Evolutionary conservation across 2,888 invertebrate genomes (phyloP).

Genomic region (Polyommatus iphigenia): DNA sequence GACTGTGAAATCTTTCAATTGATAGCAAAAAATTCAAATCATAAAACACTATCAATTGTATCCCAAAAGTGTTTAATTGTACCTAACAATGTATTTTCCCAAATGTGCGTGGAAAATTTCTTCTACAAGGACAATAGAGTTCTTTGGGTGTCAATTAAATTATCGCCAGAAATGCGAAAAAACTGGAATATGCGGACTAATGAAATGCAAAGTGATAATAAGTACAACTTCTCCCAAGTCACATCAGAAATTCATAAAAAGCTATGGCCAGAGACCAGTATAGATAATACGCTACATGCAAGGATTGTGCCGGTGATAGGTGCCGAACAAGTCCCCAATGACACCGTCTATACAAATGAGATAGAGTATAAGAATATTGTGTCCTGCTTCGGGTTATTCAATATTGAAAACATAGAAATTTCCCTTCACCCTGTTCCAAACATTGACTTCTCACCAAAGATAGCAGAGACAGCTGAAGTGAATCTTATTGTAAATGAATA

Average conservation of each 20-base stretch:
- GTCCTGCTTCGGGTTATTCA: constrained; percentile 54
- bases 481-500: constrained; percentile 65
- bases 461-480: constrained; percentile 66
- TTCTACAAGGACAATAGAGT: constrained; percentile 71
- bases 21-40: constrained; percentile 50
- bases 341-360: constrained; percentile 59
- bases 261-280: constrained; percentile 54
- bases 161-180: constrained; percentile 54
- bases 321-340: constrained; percentile 53
- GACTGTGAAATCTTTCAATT: constrained; percentile 50
- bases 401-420: constrained; percentile 51
- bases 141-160: constrained; percentile 66
- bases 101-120: constrained; percentile 68
- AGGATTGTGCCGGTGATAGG: constrained; percentile 67
- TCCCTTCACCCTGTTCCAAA: constrained; percentile 64
- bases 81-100: constrained; percentile 63
- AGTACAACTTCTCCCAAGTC: constrained; percentile 57
- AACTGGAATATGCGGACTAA: constrained; percentile 49
- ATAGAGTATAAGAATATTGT: constrained; percentile 62
- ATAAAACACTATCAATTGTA: constrained; percentile 56
- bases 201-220: constrained; percentile 46
- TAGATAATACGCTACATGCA: constrained; percentile 50
- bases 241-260: constrained; percentile 67
- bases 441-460: constrained; percentile 65
- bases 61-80: constrained; percentile 66